A percentile compares a stretch with the other conserved stretches of the same genome.
phyloP scores from a whole-genome alignment of 2,797 vertebrate species.

The Ciconia nigra region DNA sequence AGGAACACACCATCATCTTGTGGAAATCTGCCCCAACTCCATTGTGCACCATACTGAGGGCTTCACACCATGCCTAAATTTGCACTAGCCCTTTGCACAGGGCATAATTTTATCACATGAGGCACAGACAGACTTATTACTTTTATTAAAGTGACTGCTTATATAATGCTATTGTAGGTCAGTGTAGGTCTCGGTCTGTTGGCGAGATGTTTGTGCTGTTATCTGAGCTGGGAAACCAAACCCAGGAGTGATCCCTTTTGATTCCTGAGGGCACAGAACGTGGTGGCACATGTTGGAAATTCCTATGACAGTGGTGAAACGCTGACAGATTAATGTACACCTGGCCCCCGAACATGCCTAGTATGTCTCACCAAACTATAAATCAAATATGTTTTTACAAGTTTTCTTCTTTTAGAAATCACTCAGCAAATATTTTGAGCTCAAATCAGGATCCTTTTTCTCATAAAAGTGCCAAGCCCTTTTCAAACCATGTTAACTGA shows the following conservation, averaged over 20 bases:
- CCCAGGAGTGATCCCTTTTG: neutral
- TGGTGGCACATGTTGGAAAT: constrained; percentile 57
- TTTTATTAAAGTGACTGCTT: constrained; percentile 14
- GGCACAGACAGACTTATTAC: neutral
- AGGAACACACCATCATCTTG: neutral
- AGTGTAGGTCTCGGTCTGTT: neutral
- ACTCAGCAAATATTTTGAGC: constrained; percentile 13
- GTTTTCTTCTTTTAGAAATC: constrained; percentile 63
- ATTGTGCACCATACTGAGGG: neutral
- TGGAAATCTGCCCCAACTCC: neutral
- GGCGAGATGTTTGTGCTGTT: neutral
- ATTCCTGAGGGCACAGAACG: neutral
- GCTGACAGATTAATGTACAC: constrained; percentile 45
- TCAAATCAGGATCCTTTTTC: constrained; percentile 12
- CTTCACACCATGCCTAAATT: neutral
- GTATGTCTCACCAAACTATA: neutral
- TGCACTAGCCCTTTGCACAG: neutral
- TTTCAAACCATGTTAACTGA: neutral
- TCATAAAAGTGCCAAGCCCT: neutral
- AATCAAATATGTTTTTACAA: constrained; percentile 33
- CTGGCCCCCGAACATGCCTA: constrained; percentile 21
- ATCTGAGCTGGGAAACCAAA: constrained; percentile 57
- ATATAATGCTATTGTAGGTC: constrained; percentile 28
- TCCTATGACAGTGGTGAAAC: constrained; percentile 10
- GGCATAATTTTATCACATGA: neutral